phyloP scores from a whole-genome alignment of 30 jellyfish, hydroid and myxozoan genomes.

The Aurelia coerulea region DNA sequence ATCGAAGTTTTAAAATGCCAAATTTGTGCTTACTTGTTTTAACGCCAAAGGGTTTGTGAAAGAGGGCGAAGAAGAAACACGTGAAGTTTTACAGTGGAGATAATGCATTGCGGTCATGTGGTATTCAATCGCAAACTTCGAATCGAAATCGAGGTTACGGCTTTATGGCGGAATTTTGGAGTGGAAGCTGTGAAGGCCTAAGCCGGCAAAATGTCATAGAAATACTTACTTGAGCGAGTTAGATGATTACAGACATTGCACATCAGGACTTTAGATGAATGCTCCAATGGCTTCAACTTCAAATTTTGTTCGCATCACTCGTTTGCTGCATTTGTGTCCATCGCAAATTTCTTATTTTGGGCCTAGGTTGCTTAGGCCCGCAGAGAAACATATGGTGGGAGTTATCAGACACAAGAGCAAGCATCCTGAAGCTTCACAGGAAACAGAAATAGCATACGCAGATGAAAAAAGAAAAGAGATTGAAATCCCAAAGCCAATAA shows the following conservation, averaged over 20 bases:
- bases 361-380: no score
- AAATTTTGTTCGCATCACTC: no score
- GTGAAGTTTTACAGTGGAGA: constrained; percentile 25
- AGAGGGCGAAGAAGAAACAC: not conserved
- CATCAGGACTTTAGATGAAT: no score
- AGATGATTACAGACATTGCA: no score
- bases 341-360: no score
- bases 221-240: no score
- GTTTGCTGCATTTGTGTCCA: no score
- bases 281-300: no score
- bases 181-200: no score
- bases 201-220: no score
- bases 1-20: not conserved
- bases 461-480: not conserved
- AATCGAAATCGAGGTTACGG: constrained; percentile 15
- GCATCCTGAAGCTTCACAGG: not conserved
- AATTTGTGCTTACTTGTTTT: not conserved
- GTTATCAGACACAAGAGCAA: not conserved
- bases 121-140: no score
- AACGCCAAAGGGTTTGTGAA: constrained; percentile 5
- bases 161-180: no score
- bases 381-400: not conserved
- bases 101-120: constrained; percentile 39
- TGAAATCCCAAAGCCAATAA: constrained; percentile 20
- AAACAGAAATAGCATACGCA: not conserved